These are phyloP conservation scores for Agrilus planipennis DNA, from an alignment of 1,140 invertebrate genomes.

Conservation along the genomic window DNA sequence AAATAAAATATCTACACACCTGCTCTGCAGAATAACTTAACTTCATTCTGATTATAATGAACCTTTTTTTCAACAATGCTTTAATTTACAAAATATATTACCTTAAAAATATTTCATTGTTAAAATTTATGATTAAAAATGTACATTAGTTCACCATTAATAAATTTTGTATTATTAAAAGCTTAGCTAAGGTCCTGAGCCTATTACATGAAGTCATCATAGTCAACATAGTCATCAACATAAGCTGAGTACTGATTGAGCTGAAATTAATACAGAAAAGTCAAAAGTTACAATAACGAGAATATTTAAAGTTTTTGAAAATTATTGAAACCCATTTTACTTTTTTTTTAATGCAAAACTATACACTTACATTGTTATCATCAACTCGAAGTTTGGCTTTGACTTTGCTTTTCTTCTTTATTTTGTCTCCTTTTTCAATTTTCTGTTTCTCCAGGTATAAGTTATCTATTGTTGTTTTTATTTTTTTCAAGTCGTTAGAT, in stretches of 20 bases:
- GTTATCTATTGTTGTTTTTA: slow-evolving; percentile 67
- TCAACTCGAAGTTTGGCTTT: slow-evolving; percentile 68
- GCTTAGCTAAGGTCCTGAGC: no score
- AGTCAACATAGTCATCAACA: slow-evolving; percentile 43
- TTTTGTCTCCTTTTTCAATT: slow-evolving; percentile 58
- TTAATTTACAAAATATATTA: no score
- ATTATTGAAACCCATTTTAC: slow-evolving; percentile 10
- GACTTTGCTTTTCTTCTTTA: slow-evolving; percentile 62
- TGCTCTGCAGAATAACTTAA: no score
- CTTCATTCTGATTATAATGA: no score
- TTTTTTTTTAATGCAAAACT: slow-evolving; percentile 1
- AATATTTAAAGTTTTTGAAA: slow-evolving; percentile 4
- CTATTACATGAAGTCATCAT: slow-evolving; percentile 56
- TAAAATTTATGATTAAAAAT: no score
- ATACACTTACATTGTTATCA: slow-evolving; percentile 50
- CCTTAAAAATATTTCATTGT: no score
- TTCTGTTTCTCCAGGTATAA: slow-evolving; percentile 72
- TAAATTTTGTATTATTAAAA: no score
- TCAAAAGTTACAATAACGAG: slow-evolving; percentile 7
- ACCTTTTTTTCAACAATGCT: no score
- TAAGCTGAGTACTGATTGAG: slow-evolving; percentile 44
- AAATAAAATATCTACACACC: no score
- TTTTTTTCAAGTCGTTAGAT: slow-evolving; percentile 62
- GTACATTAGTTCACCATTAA: no score
- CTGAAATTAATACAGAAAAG: slow-evolving; percentile 37